phyloP scores from a whole-genome alignment of 2,888 invertebrate genomes.

The Amphipoea lucens region DNA sequence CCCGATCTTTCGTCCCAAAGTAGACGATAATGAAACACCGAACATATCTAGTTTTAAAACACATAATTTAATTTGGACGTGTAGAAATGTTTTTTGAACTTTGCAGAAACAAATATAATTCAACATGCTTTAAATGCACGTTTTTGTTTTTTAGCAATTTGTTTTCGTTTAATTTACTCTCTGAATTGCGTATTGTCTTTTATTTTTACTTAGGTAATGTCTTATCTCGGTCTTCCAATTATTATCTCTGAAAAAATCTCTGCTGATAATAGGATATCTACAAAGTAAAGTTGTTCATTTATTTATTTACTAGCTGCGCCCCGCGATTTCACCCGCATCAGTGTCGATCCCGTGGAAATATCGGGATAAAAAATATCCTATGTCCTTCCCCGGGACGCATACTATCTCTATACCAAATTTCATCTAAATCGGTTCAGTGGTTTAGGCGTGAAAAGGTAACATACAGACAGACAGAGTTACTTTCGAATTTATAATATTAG shows the following conservation, averaged over 20 bases:
- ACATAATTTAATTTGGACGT: background rate
- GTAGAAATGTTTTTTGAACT: background rate
- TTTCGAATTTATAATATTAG: too few relatives aligned
- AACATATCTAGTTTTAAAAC: background rate
- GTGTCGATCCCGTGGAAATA: too few relatives aligned
- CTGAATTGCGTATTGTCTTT: background rate
- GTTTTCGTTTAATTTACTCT: background rate
- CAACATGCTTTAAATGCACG: background rate
- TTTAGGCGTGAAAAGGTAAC: too few relatives aligned
- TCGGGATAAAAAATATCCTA: too few relatives aligned
- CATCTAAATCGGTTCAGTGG: too few relatives aligned
- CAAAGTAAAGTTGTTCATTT: background rate
- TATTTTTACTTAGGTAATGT: background rate
- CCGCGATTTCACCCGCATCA: too few relatives aligned
- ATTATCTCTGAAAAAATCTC: background rate
- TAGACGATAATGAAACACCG: background rate
- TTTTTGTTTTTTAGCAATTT: background rate
- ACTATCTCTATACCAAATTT: too few relatives aligned
- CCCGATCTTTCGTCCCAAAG: background rate
- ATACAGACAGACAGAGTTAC: too few relatives aligned
- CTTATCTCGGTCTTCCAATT: background rate
- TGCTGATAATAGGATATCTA: background rate
- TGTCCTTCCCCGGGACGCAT: too few relatives aligned
- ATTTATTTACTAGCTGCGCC: too few relatives aligned
- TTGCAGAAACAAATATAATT: background rate